Percentiles rank a stretch among this genome's conserved stretches.
Evolutionary conservation across 2,888 invertebrate genomes (phyloP).

Genomic region (Callimorpha dominula): DNA sequence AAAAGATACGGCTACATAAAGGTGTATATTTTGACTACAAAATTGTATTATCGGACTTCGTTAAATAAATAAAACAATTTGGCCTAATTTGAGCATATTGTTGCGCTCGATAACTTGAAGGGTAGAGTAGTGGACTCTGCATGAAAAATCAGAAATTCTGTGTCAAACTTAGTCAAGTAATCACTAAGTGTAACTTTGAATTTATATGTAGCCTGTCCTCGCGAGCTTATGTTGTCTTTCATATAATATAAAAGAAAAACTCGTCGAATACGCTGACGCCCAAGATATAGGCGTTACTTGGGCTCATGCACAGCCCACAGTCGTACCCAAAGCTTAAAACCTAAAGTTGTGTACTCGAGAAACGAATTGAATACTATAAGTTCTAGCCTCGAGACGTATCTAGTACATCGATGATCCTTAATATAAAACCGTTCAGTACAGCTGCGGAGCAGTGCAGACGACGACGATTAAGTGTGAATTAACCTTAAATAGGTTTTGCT

Average conservation of each 20-base stretch:
- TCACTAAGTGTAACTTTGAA: not conserved
- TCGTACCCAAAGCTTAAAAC: conserved; percentile 31
- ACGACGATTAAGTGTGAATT: conserved; percentile 23
- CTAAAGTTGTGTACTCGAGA: conserved; percentile 50
- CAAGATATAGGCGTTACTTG: not conserved
- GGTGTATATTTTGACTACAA: conserved; percentile 48
- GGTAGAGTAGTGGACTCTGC: conserved; percentile 32
- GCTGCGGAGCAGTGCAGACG: conserved; percentile 49
- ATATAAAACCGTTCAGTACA: conserved; percentile 75
- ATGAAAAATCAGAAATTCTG: not conserved
- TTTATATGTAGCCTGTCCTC: not conserved
- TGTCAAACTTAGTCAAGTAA: not conserved
- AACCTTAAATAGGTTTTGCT: not conserved
- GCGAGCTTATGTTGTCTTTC: not conserved
- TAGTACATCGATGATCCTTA: conserved; percentile 77
- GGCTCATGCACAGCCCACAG: conserved; percentile 26
- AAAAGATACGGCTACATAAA: conserved; percentile 39
- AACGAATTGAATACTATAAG: conserved; percentile 56
- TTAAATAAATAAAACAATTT: conserved; percentile 60
- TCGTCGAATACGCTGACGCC: not conserved
- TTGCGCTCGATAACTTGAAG: conserved; percentile 47
- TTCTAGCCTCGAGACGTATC: conserved; percentile 71
- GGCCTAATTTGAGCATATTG: conserved; percentile 69
- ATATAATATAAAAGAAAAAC: not conserved
- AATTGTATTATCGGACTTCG: conserved; percentile 35